Evolutionary conservation across 2,113 vertebrate species (phyloP), one percentile per base, ranked within the genome.

Genomic region (Labrus mixtus): DNA sequence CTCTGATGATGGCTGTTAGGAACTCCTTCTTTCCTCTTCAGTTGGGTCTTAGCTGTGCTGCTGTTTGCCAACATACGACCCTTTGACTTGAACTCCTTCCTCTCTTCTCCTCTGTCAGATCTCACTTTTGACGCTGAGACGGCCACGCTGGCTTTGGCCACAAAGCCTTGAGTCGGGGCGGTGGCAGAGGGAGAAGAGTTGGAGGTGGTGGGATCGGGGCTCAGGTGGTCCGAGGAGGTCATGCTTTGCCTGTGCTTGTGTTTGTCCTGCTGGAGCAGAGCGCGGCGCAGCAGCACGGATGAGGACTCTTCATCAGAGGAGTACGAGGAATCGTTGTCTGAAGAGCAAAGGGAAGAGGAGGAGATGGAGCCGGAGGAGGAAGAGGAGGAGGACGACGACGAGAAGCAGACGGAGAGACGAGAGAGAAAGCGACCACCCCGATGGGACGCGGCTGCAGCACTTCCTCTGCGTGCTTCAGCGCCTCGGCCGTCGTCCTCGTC

Each of bases 311-410:
- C 98, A 0, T 98, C 98, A 50, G 97, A 99, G 70, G 95, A 98
- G 79, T 97, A 98, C 0, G 97, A 98, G 22, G 97, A 97, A 79
- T 99, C 98, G 0, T 99, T 98, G 84, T 98, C 97, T 0, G 97
- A 98, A 56, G 98, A 99, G 87, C 96, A 99, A 75, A 97, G 91
- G 79, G 97, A 97, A 43, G 98, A 99, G n/a, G 97, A 97, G 85
- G 97, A 98, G 80, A 96, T 64, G 39, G 97, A 98, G 66, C 96
- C 96, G 0, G 97, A 98, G 23, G 96, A 98, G 2, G 97, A 96
- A 17, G 96, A 96, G 76, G 97, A 98, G 0, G 98, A 98, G 11
- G 95, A 97, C 0, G 97, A 98, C 2, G 97, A 99, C 0, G 98
- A 97, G 10, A 97, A 98, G 10, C 97, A 98, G 69, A 95, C 92